Evolutionary conservation across 2,113 vertebrate genomes (phyloP), one percentile per base, ranked within the genome.

Genomic region (Amphilophus citrinellus): DNA sequence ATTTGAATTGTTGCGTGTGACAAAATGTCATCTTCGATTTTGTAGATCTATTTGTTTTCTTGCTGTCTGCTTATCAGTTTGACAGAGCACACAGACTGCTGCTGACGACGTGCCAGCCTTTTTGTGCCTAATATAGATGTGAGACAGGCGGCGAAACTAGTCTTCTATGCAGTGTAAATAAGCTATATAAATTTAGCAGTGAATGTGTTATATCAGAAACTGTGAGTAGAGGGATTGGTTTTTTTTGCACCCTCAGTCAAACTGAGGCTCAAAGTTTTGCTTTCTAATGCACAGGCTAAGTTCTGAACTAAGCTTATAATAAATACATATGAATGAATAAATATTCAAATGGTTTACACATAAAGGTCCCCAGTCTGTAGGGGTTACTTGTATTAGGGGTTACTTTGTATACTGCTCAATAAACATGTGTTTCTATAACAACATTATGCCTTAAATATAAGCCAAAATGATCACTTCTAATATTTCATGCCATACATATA

Each of bases 131-230:
- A 95, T 94, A 94, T 95, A 95, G 94, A 95, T n/a, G 88, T 92
- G 92, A 92, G 92, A 84, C 71, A 89, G 89, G 81, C 77, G 37
- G 80, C 71, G 82, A 78, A 91, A 78, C 87, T 86, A 80, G 92
- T 93, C 90, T 80, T 84, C 88, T 91, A 91, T 93, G 91, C 93
- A 90, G 95, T 94, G 95, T 93, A 94, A 96, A 96, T 95, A 93
- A 92, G 92, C 59, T 61, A 81, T 86, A 76, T 90, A 94, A 93
- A 93, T 95, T 92, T 95, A 95, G 94, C 89, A 83, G 80, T 24
- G 80, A 79, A 94, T 91, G 92, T 93, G 93, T 93, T 89, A 93
- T 66, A 86, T 94, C 78, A 81, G 39, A 87, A 86, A 80, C 78
- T 80, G 77, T 53, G 80, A 84, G 82, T 37, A n/a, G 24, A 42